phyloP scores from a whole-genome alignment of 2,797 vertebrate genomes.

The Sebastes baramenuke region DNA sequence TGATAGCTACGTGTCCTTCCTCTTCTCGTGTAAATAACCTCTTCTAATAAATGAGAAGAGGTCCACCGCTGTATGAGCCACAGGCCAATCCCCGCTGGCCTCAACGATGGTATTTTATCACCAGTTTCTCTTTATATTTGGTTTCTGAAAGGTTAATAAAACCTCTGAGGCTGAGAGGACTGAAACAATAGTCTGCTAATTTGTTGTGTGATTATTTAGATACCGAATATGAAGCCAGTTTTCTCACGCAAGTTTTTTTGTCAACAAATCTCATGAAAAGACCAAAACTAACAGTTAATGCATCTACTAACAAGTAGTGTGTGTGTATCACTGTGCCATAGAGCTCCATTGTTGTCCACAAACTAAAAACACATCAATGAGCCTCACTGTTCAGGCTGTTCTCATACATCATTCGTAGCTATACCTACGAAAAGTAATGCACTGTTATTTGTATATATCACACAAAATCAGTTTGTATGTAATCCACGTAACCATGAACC shows the following conservation, averaged over 20 bases:
- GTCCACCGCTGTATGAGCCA: neutral
- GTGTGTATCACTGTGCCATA: no score
- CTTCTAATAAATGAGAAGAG: neutral
- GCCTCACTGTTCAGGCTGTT: neutral
- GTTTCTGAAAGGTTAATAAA: neutral
- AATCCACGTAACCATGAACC: no score
- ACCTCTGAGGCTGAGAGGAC: neutral
- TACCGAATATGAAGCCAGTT: neutral
- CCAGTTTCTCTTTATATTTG: neutral
- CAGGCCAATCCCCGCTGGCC: neutral
- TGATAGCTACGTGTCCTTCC: constrained; percentile 47
- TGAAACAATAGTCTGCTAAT: neutral
- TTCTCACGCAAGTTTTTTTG: neutral
- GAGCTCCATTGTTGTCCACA: neutral
- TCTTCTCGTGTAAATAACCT: constrained; percentile 13
- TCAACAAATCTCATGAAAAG: neutral
- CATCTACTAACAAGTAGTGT: neutral
- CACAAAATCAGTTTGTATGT: no score
- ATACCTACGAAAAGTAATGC: no score
- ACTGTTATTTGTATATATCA: no score
- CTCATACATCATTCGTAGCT: no score
- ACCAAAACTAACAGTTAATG: neutral
- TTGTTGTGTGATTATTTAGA: neutral
- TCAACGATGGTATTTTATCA: neutral
- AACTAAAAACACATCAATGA: neutral